Conservation (phyloP, 1,140 invertebrate species). For the Drosophila grimshawi region DNA sequence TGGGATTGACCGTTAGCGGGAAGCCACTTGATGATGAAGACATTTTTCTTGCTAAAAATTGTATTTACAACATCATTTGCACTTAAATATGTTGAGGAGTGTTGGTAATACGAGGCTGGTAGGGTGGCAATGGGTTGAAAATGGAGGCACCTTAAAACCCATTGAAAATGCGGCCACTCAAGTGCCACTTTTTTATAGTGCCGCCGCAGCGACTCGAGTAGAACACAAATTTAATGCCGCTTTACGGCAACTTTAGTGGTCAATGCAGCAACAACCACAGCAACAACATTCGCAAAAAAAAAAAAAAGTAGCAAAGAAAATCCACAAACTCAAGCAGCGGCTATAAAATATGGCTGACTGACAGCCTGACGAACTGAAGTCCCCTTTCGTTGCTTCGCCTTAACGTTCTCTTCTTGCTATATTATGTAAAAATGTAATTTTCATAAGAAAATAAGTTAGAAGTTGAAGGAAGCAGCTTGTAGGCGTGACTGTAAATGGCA, state of each 20-base stretch:
- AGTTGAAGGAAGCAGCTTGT: not conserved
- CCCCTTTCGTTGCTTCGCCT: conserved; percentile 5
- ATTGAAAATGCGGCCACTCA: conserved; percentile 69
- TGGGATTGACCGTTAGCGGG: conserved; percentile 1
- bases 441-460: conserved; percentile 36
- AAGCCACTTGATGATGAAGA: conserved; percentile 68
- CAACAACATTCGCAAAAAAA: conserved; percentile 9
- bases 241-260: conserved; percentile 75
- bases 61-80: conserved; percentile 76
- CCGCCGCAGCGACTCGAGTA: conserved; percentile 25
- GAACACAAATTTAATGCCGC: conserved; percentile 62
- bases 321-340: conserved; percentile 27
- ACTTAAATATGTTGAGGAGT: conserved; percentile 38
- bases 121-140: conserved; percentile 2
- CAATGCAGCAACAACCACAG: conserved; percentile 61
- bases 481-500: conserved; percentile 53
- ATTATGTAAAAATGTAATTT: conserved; percentile 77
- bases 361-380: conserved; percentile 39
- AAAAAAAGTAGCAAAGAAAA: not conserved
- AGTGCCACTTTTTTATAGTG: conserved; percentile 58
- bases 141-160: conserved; percentile 36
- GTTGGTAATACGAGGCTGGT: not conserved
- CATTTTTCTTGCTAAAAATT: conserved; percentile 68
- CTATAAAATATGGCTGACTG: conserved; percentile 52
- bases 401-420: conserved; percentile 44